Evolutionary conservation across 2,113 vertebrate genomes (phyloP).

Genomic region (Rhinoptilus africanus): DNA sequence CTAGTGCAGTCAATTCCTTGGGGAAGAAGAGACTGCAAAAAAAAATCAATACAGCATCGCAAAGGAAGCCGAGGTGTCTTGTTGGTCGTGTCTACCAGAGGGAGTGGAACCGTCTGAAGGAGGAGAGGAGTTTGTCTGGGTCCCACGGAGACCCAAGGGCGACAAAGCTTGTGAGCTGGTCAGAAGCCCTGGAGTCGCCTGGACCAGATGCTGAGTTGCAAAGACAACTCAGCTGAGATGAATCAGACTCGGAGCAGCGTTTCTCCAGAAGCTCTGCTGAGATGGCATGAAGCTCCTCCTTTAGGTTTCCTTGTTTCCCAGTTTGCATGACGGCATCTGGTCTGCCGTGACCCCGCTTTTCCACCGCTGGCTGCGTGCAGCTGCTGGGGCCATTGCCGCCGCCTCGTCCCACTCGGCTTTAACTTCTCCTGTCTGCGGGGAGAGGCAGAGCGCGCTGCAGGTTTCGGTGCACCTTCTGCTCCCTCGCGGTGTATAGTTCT

Average conservation of each 20-base stretch:
- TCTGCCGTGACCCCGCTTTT: background rate
- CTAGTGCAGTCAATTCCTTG: slow-evolving; percentile 29
- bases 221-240: background rate
- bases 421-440: background rate
- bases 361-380: accelerated
- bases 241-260: background rate
- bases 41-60: slow-evolving; percentile 44
- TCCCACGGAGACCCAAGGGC: background rate
- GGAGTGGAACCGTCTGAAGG: background rate
- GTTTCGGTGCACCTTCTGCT: background rate
- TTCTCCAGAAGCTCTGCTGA: background rate
- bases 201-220: background rate
- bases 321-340: background rate
- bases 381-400: background rate
- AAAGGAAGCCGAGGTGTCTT: slow-evolving; percentile 21
- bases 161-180: background rate
- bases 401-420: background rate
- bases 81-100: background rate
- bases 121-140: background rate
- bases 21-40: slow-evolving; percentile 55
- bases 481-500: background rate
- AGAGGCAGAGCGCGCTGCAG: background rate
- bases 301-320: background rate
- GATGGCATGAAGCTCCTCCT: background rate
- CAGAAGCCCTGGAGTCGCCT: background rate